phyloP scores from a whole-genome alignment of 2,797 vertebrate genomes.

The Cyclura pinguis region DNA sequence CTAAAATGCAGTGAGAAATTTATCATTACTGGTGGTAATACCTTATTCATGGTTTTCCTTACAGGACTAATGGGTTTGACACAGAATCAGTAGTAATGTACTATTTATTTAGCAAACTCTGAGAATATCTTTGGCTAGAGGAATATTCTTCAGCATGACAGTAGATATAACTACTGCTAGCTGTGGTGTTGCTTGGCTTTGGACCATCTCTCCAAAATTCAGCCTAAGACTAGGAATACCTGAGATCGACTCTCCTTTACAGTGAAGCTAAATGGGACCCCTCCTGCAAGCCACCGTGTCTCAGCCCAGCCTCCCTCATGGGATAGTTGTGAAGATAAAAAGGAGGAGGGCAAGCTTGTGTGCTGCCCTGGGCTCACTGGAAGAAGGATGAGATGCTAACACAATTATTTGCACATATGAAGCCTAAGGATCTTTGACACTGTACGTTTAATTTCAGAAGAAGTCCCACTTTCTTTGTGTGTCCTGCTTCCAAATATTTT shows the following conservation, averaged over 20 bases:
- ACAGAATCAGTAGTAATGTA: neutral
- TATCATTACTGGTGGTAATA: neutral
- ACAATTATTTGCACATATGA: neutral
- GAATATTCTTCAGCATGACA: neutral
- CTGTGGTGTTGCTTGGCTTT: neutral
- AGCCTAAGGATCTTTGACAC: neutral
- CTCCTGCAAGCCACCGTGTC: neutral
- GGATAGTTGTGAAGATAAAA: neutral
- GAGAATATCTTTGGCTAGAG: neutral
- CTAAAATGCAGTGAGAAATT: neutral
- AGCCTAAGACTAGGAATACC: neutral
- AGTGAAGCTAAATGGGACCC: neutral
- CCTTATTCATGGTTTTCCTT: no score
- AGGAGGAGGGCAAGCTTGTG: no score
- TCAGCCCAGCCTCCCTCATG: neutral
- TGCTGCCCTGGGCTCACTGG: neutral
- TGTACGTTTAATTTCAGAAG: neutral
- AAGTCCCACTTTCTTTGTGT: neutral
- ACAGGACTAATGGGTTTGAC: neutral
- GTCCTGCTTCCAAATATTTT: neutral
- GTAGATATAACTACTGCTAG: neutral
- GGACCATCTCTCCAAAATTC: neutral
- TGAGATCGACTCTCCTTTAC: neutral
- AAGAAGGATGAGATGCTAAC: no score
- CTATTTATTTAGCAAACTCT: neutral